Conservation (phyloP, 1,140 invertebrate species). For the Amyelois transitella region DNA sequence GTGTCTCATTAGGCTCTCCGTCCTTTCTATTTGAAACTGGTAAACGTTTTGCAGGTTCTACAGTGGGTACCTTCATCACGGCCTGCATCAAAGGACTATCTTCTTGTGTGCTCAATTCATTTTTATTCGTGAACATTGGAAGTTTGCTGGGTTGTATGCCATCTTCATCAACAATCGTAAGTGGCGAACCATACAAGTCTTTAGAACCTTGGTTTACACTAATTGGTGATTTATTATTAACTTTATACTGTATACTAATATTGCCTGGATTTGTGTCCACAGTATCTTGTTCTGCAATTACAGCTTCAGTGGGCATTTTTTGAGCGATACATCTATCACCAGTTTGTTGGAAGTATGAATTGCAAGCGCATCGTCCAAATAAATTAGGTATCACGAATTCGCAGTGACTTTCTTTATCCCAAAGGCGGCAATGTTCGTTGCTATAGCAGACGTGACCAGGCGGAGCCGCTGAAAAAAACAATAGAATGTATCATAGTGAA, state of each 20-base stretch:
- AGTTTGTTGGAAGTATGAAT: conserved; percentile 78
- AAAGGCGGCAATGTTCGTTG: conserved; percentile 89
- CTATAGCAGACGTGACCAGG: conserved; percentile 92
- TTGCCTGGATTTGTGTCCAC: conserved; percentile 29
- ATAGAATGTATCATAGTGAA: conserved; percentile 5
- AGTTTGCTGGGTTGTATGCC: conserved; percentile 49
- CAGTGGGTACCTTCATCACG: conserved; percentile 51
- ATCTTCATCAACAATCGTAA: conserved; percentile 32
- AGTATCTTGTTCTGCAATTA: conserved; percentile 48
- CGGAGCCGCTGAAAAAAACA: conserved; percentile 82
- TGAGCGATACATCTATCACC: conserved; percentile 77
- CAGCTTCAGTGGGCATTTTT: conserved; percentile 59
- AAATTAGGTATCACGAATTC: conserved; percentile 92
- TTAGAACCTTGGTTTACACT: conserved; percentile 21
- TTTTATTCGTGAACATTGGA: conserved; percentile 51
- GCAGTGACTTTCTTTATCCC: conserved; percentile 87
- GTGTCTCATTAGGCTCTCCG: conserved; percentile 49
- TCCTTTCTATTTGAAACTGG: conserved; percentile 54
- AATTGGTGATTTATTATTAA: conserved; percentile 22
- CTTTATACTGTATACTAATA: conserved; percentile 10
- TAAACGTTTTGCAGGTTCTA: conserved; percentile 45
- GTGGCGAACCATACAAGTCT: conserved; percentile 26
- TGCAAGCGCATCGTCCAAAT: conserved; percentile 90
- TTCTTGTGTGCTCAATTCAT: conserved; percentile 57
- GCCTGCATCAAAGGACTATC: conserved; percentile 60